Evolutionary conservation across 2,888 invertebrate genomes (phyloP), one percentile per base, ranked within the genome.

Genomic region (Apocheima hispidaria): DNA sequence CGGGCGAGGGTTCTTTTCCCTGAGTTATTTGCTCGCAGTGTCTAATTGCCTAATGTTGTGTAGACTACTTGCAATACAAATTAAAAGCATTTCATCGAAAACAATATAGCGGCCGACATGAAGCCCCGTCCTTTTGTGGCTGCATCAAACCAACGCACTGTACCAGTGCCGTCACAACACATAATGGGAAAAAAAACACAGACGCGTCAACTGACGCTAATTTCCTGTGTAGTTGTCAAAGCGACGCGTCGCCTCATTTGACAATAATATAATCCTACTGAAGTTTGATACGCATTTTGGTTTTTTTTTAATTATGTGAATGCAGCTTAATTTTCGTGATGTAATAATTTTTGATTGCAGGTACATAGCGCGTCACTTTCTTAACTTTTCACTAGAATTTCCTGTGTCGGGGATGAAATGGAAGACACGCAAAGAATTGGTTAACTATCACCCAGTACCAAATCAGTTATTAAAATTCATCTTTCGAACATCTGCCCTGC

Each of bases 111-210:
- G 65, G 53, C 50, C 51, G 56, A 44, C 46, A 43, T 53, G 56
- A 51, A 35, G 50, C 35, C 60, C 67, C 63, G 64, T 73, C 77
- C 77, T 75, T 33, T 78, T 78, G 78, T 72, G 58, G 57, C 44
- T 66, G 68, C 57, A n/a, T n/a, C n/a, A n/a, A n/a, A n/a, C n/a
- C n/a, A n/a, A n/a, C 65, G 63, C 70, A 69, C 72, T 63, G 72
- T 75, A 72, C 65, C 66, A 72, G 78, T 78, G 74, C 74, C 65
- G 82, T 79, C 81, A 46, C 46, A 28, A 16, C 30, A 18, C 46
- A 30, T 20, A 86, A 86, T 84, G 86, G 87, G 87, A 87, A 87
- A 87, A 87, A 81, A 78, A 79, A 70, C 70, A 70, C 75, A 78
- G 72, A 73, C 71, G 43, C 40, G 41, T 12, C 50, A 20, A 72